Evolutionary conservation across 2,888 invertebrate species (phyloP).

Genomic region (Dysmachus trigonus): DNA sequence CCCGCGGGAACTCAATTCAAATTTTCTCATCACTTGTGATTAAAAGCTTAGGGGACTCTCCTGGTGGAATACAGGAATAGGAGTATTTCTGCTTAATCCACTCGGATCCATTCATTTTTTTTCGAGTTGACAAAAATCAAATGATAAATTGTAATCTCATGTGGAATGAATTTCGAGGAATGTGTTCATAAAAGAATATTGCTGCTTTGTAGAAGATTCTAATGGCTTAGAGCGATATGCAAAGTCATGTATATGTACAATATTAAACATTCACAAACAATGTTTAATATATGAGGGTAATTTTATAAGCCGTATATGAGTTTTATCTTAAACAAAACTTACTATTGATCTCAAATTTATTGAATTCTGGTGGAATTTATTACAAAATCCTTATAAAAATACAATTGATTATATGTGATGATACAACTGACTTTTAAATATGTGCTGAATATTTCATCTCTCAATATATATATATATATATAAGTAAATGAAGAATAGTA

Average conservation of each 20-base stretch:
- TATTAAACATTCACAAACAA: not conserved
- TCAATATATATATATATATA: no score
- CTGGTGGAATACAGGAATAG: not conserved
- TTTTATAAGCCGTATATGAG: no score
- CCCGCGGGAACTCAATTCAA: not conserved
- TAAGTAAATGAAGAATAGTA: no score
- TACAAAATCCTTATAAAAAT: no score
- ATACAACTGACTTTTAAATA: no score
- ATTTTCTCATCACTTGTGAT: conserved; percentile 12
- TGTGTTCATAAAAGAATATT: not conserved
- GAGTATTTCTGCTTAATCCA: not conserved
- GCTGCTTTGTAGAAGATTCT: not conserved
- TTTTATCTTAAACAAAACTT: no score
- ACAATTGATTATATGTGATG: no score
- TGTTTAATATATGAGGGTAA: no score
- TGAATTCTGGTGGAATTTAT: no score
- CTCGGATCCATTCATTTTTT: not conserved
- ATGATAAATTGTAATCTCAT: not conserved
- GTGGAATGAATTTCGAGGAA: not conserved
- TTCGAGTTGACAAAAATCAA: not conserved
- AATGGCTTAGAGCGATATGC: not conserved
- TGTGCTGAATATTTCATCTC: no score
- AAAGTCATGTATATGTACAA: not conserved
- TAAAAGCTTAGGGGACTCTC: not conserved
- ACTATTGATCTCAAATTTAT: no score